Base-by-base conservation (phyloP, 2,888 invertebrate genomes). In the Stratiomys singularior region DNA sequence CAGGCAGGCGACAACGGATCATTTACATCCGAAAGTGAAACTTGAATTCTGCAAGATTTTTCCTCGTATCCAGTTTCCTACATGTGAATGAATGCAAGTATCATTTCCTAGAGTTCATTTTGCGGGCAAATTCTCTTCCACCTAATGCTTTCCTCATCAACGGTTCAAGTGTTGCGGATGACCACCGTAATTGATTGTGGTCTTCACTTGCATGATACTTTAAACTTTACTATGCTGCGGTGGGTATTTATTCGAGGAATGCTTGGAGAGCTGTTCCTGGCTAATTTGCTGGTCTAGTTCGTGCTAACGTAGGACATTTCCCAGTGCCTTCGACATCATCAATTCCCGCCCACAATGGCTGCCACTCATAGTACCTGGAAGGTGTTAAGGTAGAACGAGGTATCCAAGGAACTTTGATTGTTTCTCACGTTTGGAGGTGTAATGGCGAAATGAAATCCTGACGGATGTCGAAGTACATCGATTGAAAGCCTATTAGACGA, bases 1-100 rank as follows among this genome's bases (percentile, higher is more conserved):
- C 47, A 47, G 52, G 60, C 23, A 60, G 25, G 21, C 21, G 23
- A 47, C 67, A 21, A 23, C 44, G 18, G 71, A 71, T 71, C 71
- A 52, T 71, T 71, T 71, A 71, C 71, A 71, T 52, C 71, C 71
- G 64, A 64, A 64, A 64, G 64, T 64, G 64, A 64, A 71, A 71
- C 46, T 71, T 71, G 47, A 47, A 71, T 71, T 71, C 52, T 47
- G n/a, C 5, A 23, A 21, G 25, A 47, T 71, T 71, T 60, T 71
- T 71, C 71, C 71, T 71, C 71, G 28, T 71, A 52, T 71, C 52
- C 11, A 47, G 71, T 71, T 52, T 9, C 71, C 13, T 71, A 1
- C 28, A 64, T 9, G 1, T 30, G 30, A 18, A 13, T 60, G 21
- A 18, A 13, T 60, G 21, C 25, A 60, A 7, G 60, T 25, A 25